A percentile compares a stretch with the other conserved stretches of the same genome.
These are phyloP conservation scores for Salvelinus fontinalis DNA, from an alignment of 2,113 vertebrate genomes.

Conservation along the genomic window DNA sequence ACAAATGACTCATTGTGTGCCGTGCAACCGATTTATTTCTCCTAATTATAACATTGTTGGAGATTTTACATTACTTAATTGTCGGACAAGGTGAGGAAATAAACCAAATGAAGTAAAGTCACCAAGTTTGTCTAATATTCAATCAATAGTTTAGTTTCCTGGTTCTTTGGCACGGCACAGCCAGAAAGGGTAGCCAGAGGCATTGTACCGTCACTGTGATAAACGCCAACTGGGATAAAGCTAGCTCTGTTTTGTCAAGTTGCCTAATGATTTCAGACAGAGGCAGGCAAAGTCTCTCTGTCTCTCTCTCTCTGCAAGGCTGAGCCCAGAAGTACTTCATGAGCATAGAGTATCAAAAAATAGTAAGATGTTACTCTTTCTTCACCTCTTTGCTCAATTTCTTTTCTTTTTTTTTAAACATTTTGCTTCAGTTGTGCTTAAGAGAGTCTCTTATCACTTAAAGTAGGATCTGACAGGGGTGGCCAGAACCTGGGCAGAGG, in stretches of 20 bases:
- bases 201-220: background rate
- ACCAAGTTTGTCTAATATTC: background rate
- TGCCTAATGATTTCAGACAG: background rate
- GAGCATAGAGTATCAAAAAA: background rate
- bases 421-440: background rate
- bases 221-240: background rate
- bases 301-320: no score
- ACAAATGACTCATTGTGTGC: slow-evolving; percentile 19
- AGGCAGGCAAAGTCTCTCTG: background rate
- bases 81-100: background rate
- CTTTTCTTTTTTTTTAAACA: background rate
- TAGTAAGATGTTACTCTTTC: background rate
- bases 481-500: background rate
- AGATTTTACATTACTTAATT: background rate
- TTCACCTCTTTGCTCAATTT: background rate
- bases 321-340: background rate
- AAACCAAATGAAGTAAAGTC: background rate
- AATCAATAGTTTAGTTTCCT: background rate
- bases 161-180: background rate
- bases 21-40: slow-evolving; percentile 6
- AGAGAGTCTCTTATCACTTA: background rate
- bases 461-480: background rate
- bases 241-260: background rate
- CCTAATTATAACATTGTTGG: background rate
- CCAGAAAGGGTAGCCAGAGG: background rate